Evolutionary conservation across 1,140 invertebrate species (phyloP), one percentile per base, ranked within the genome.

Genomic region (Chionoecetes opilio): DNA sequence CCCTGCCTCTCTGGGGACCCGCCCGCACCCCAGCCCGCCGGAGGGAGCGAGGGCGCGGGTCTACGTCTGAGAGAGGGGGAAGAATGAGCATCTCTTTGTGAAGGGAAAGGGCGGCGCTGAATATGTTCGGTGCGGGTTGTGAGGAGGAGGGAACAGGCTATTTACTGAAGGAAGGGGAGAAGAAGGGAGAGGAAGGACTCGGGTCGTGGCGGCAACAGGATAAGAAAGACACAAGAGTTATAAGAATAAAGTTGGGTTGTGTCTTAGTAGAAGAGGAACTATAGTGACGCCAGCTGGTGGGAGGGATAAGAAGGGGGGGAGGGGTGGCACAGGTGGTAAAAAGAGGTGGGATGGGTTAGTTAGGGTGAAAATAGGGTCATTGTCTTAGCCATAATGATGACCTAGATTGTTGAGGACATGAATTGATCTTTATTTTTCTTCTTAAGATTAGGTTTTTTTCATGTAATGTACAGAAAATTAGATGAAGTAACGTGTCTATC

Each of bases 61-160:
- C 63, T 75, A 75, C 63, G 26, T 75, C 63, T 75, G 9, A 75
- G 63, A 75, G 63, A 75, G 63, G 63, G 63, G 63, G 63, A 75
- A 75, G 63, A 75, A 75, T 75, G 63, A 75, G 63, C 63, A 75
- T 75, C 63, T 75, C 63, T 75, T 75, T 75, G 63, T 75, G 63
- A 75, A 75, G n/a, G 63, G 21, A 75, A 26, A 75, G 63, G 63
- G 63, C 63, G 63, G 63, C 63, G 63, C 63, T 75, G 63, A 75
- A 75, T 75, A n/a, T 75, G 63, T 75, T 75, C 63, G 63, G 63
- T 26, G 1, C 21, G 21, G 63, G 63, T n/a, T 75, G 63, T 75
- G 63, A 75, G 63, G 63, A 75, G 63, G 63, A 75, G 63, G n/a
- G 63, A 75, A 26, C 21, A 75, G 63, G 63, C 63, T 75, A n/a